Conservation (phyloP, 2,888 invertebrate species). For the Orchesellides sinensis region DNA sequence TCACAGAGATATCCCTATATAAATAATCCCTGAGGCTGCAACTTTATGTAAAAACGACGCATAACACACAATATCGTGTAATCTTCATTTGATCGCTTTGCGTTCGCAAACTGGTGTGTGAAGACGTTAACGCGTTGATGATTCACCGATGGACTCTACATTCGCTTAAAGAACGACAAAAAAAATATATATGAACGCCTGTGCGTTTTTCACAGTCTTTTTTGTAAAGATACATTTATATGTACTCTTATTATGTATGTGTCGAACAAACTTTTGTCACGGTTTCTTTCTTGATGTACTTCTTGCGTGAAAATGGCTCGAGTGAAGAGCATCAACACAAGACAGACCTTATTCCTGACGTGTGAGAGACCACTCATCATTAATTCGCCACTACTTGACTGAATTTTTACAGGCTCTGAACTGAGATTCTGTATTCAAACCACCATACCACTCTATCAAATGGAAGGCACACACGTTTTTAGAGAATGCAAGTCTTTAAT, state of each 20-base stretch:
- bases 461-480: neutral
- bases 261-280: slow-evolving; percentile 50
- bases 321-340: slow-evolving; percentile 2
- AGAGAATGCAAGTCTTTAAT: neutral
- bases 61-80: neutral
- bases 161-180: slow-evolving; percentile 32
- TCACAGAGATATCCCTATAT: no score
- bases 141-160: slow-evolving; percentile 49
- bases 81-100: no score
- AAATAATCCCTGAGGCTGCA: no score
- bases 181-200: no score
- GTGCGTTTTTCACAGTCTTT: neutral
- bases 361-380: neutral
- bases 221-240: slow-evolving; percentile 19
- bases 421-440: neutral
- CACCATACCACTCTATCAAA: neutral
- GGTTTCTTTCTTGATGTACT: slow-evolving; percentile 49
- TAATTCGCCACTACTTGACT: no score
- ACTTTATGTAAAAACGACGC: neutral
- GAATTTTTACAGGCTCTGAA: no score
- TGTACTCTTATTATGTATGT: no score
- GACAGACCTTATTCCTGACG: neutral
- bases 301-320: slow-evolving; percentile 49
- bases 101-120: no score
- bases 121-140: slow-evolving; percentile 44